Evolutionary conservation across 2,888 invertebrate species (phyloP).

Genomic region (Patella depressa): DNA sequence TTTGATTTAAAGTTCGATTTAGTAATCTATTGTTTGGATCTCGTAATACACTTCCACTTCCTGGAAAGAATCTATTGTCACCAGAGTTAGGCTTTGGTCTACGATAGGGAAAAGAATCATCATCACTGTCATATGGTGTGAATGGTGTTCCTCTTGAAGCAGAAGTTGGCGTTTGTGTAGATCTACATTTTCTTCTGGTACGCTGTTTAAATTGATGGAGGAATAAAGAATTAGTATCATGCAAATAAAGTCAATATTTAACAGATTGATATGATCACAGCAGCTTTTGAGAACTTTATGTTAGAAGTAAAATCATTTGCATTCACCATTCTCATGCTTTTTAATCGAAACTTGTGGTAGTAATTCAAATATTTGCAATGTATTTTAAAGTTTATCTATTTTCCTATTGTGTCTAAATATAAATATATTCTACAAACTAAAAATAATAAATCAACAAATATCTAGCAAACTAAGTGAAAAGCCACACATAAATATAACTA

Average conservation of each 20-base stretch:
- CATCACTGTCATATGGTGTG: constrained; percentile 43
- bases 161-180: constrained; percentile 58
- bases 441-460: too few relatives aligned
- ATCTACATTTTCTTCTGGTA: constrained; percentile 55
- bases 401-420: too few relatives aligned
- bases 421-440: too few relatives aligned
- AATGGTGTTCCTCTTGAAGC: constrained; percentile 44
- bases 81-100: background rate
- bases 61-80: constrained; percentile 7
- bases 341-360: too few relatives aligned
- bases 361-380: too few relatives aligned
- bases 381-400: too few relatives aligned
- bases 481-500: too few relatives aligned
- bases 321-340: too few relatives aligned
- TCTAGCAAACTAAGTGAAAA: too few relatives aligned
- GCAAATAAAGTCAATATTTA: constrained; percentile 4
- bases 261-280: background rate
- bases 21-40: constrained; percentile 4
- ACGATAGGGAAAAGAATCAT: constrained; percentile 36
- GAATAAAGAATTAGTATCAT: constrained; percentile 30
- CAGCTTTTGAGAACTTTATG: background rate
- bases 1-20: constrained; percentile 6
- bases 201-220: constrained; percentile 44
- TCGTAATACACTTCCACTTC: constrained; percentile 4
- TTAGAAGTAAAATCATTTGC: too few relatives aligned